phyloP scores from a whole-genome alignment of 1,140 invertebrate species.

The Leptinotarsa undecemlineata region DNA sequence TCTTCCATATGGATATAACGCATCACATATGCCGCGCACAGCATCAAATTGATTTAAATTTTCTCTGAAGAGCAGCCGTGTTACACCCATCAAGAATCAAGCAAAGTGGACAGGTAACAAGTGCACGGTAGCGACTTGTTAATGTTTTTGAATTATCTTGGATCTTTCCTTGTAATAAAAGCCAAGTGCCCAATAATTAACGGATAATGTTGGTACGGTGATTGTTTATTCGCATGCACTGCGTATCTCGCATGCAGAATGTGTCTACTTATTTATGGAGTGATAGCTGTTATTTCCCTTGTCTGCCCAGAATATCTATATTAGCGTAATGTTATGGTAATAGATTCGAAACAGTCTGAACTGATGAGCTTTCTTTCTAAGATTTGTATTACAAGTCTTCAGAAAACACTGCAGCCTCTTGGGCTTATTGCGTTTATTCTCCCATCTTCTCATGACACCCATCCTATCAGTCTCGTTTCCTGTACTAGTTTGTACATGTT shows the following conservation, averaged over 20 bases:
- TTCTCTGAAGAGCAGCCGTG: conserved; percentile 10
- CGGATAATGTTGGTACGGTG: conserved; percentile 10
- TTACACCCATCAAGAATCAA: conserved; percentile 15
- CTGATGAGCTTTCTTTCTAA: no score
- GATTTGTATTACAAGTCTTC: no score
- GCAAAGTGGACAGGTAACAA: conserved; percentile 12
- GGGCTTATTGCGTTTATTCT: no score
- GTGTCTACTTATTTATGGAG: conserved; percentile 1
- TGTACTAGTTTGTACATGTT: no score
- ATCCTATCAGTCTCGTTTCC: no score
- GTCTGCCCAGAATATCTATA: conserved; percentile 3
- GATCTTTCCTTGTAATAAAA: conserved; percentile 19
- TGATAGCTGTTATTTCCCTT: conserved; percentile 1
- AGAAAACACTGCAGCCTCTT: no score
- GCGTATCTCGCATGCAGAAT: conserved; percentile 4
- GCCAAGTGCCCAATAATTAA: conserved; percentile 22
- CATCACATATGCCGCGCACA: conserved; percentile 7
- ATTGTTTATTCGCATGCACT: conserved; percentile 15
- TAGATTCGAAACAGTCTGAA: neutral
- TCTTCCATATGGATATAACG: neutral
- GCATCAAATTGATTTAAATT: conserved; percentile 19
- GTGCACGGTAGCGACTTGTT: conserved; percentile 20
- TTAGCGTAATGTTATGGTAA: conserved; percentile 6
- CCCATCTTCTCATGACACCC: no score
- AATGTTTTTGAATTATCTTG: conserved; percentile 25